Evolutionary conservation across 2,888 invertebrate species (phyloP), one percentile per base, ranked within the genome.

Genomic region (Agrotis segetum): DNA sequence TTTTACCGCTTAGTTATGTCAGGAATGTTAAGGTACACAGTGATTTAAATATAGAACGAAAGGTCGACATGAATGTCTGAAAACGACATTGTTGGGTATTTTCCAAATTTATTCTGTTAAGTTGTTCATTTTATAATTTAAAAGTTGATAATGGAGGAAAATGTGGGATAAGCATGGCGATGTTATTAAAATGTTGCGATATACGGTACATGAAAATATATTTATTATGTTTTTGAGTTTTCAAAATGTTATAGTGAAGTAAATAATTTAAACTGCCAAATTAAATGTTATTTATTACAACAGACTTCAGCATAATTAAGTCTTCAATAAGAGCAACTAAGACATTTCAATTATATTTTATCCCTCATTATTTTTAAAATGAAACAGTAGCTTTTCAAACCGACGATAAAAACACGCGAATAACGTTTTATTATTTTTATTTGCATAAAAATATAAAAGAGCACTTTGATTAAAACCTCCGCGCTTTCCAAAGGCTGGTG

Each of bases 381-480:
- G 40, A 1, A 40, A 64, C 58, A 59, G 44, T 75, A 49, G 74
- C 49, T 66, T 67, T 61, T 61, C 34, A 62, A 67, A 52, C 44
- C 71, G 19, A 40, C 64, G 49, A 64, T 66, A 72, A 82, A 64
- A 67, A 52, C 58, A 63, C 29, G 17, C 46, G 49, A 79, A 56
- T 46, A 70, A 50, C 24, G 60, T 52, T 79, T 64, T 60, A 82
- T 64, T 79, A 61, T 72, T 56, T 68, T 66, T 67, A 77, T 79
- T 83, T 82, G 73, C 71, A 83, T 72, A 62, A 73, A 82, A 69
- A 80, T 65, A 81, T 84, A 71, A 83, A 77, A 73, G 69, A 81
- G 71, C 84, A 81, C 71, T 81, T 75, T 81, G 82, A 86, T 84
- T 75, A 84, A 82, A 81, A 86, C 82, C 74, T 78, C 29, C 46